phyloP scores from a whole-genome alignment of 2,797 vertebrate species.

The Manis crassicaudata region DNA sequence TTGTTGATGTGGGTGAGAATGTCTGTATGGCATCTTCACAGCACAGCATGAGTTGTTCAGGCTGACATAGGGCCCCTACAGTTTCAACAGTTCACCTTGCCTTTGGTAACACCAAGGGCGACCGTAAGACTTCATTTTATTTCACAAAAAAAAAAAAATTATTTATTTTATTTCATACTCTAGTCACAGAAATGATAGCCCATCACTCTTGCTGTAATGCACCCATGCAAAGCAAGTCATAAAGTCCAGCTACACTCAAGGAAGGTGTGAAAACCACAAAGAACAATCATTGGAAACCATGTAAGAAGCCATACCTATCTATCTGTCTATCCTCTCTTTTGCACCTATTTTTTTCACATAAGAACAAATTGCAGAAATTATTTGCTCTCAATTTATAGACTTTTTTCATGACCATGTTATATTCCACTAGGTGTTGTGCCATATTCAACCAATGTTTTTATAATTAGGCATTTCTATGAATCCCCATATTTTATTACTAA shows the following conservation, averaged over 20 bases:
- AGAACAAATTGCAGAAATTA: background rate
- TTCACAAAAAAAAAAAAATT: no score
- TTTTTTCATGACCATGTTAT: background rate
- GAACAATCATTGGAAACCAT: background rate
- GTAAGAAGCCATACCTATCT: background rate
- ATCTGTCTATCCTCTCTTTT: background rate
- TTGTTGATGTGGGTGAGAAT: no score
- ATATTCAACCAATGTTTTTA: background rate
- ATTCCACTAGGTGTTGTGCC: background rate
- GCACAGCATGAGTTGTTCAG: no score
- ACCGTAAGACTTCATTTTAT: no score
- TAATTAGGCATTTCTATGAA: background rate
- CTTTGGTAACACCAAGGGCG: no score
- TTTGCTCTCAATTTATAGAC: background rate
- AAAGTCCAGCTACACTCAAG: background rate
- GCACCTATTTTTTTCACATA: background rate
- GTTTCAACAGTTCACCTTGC: no score
- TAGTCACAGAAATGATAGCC: background rate
- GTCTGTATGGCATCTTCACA: no score
- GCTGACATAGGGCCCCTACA: no score
- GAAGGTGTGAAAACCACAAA: background rate
- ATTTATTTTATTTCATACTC: no score
- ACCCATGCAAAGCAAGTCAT: background rate
- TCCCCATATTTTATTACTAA: background rate
- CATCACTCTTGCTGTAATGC: background rate